Base-by-base conservation (phyloP, 2,888 invertebrate genomes). In the Neoitamus cyanurus region DNA sequence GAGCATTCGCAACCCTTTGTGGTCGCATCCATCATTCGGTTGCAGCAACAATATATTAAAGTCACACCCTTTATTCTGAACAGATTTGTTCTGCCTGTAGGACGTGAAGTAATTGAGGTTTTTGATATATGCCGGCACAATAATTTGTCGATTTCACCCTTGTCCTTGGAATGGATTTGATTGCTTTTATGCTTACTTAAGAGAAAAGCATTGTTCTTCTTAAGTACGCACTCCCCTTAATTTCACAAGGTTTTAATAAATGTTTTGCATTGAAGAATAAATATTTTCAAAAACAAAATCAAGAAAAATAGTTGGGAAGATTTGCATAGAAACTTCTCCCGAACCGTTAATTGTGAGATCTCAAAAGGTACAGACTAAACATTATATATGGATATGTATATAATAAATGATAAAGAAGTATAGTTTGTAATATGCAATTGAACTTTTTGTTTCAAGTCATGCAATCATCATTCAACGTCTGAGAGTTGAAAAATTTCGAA, bases 71-170 rank as follows among this genome's bases (percentile, higher is more conserved):
- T 82, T 85, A 85, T 85, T 86, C 84, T 48, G 86, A 87, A 85
- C 87, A 87, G 87, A 87, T 87, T 87, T 86, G 85, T 85, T 84
- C 83, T 86, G 86, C 85, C 84, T 78, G 85, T 85, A 83, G 70
- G 70, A 83, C 77, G 86, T 69, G 83, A 84, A 85, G 83, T 86
- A 86, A 85, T 86, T 86, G 86, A 75, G 75, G 30, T 72, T 83
- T 83, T 83, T 58, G 31, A 80, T 58, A 58, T 80, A 28, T 75
- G 15, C 42, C 78, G 31, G 68, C 80, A 80, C 69, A 37, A 70
- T 37, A 37, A 25, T 75, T 28, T 37, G 25, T n/a, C n/a, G 28
- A 37, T 68, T 30, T 34, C 48, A 68, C 31, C 25, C 36, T 37
- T 25, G 15, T 37, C 36, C 75, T 75, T 75, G 58, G 20, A 58